Base-by-base conservation (phyloP, 2,797 vertebrate genomes). In the Lepus townsendii region DNA sequence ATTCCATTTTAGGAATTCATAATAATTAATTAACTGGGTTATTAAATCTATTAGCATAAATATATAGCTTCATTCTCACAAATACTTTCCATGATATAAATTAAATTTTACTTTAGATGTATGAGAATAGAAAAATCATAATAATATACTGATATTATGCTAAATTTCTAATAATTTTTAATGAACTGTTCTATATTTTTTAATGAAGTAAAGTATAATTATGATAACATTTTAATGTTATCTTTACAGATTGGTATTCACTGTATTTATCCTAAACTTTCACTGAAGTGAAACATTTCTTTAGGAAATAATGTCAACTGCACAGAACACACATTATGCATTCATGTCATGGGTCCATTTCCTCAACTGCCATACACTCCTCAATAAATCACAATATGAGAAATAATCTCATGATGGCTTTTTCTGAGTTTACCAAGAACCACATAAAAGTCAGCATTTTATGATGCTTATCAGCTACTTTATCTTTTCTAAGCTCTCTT, bases 1-100 rank as follows among this genome's bases (percentile, higher is more conserved):
- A 97, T 96, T 95, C 94, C 94, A 96, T 96, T 96, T 97, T 95
- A 93, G 93, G 83, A 97, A 96, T 95, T 91, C 82, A 97, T 96
- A 95, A 90, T 96, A 97, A 97, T 97, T 96, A 96, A 96, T 97
- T 96, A 96, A 92, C 84, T 96, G 76, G 42, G 87, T 96, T 96
- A 96, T 96, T 96, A 95, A 75, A 87, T 86, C 75, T 96, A 96
- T 97, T 97, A 96, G 66, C 83, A 82, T 16, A 27, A 32, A 6
- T 47, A 72, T 80, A 2, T 7, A 94, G 83, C 89, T 94, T 93
- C 52, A 73, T 50, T 57, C 32, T 11, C 26, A 83, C 90, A 94
- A 96, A 91, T 94, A 96, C 91, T 84, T 96, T 95, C 62, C 93
- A 73, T 95, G 83, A 77, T 90, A 86, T 95, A 94, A 96, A 92